Base-by-base conservation (phyloP, 2,888 invertebrate genomes). In the Ochropleura plecta region DNA sequence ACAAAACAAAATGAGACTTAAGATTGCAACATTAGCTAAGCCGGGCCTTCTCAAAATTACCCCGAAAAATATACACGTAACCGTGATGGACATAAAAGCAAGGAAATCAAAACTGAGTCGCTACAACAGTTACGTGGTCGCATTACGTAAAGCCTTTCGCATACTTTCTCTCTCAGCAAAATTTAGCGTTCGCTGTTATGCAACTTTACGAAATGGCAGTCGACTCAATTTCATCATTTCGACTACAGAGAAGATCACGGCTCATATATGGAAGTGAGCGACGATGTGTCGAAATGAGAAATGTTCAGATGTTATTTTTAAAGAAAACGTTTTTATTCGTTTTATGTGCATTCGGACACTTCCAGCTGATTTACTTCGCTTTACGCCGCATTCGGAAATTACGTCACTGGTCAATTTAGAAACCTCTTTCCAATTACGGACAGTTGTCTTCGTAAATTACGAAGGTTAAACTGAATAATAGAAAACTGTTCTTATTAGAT, bases 131-230 rank as follows among this genome's bases (percentile, higher is more conserved):
- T 96, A 96, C 96, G 96, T 96, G 88, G 91, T 83, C 78, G 70
- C 87, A 82, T 96, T 96, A 95, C 94, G 94, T 96, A 96, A 96
- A 93, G 91, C 95, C 96, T 96, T 96, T 96, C 96, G 96, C 93
- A 93, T 94, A 95, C 96, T 96, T 96, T 96, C 96, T 96, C 96
- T 95, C 96, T 94, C 95, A 94, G 95, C 96, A 96, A 96, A 96
- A 96, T 96, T 96, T 95, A 95, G 96, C 95, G 94, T 95, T 93
- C 93, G 91, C 90, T 85, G 90, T 96, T 96, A 92, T 91, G 95
- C 93, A 93, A 95, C 90, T 86, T 88, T 91, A 93, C 94, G 93
- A 96, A 96, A 96, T 96, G 95, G 95, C 96, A 95, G 93, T 90
- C 93, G 92, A 93, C 94, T 93, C 94, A 95, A 95, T 96, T 96